Evolutionary conservation across 2,888 invertebrate genomes (phyloP).

Genomic region (Synergus itoensis): DNA sequence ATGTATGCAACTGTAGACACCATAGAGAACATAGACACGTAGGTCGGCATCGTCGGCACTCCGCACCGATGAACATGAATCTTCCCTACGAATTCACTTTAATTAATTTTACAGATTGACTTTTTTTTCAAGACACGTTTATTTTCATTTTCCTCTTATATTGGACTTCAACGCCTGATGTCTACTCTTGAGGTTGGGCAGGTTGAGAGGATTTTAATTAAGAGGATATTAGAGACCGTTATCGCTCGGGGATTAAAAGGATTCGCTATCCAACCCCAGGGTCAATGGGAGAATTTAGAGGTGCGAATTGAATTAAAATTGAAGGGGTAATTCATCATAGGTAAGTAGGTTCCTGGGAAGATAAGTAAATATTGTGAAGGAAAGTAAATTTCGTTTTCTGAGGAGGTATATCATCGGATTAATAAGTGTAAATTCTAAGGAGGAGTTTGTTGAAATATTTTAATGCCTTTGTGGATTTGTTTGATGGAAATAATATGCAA

Average conservation of each 20-base stretch:
- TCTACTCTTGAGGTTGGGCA: neutral
- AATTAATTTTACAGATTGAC: conserved; percentile 37
- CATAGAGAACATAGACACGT: neutral
- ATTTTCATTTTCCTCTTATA: conserved; percentile 22
- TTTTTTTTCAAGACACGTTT: conserved; percentile 35
- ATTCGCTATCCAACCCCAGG: conserved; percentile 20
- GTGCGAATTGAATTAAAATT: conserved; percentile 25
- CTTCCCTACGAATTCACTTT: conserved; percentile 30
- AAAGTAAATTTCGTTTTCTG: neutral
- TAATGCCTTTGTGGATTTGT: too few species aligned
- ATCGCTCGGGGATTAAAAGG: conserved; percentile 18
- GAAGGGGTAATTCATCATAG: neutral
- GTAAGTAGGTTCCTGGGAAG: neutral
- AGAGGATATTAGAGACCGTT: conserved; percentile 38
- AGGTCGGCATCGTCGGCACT: neutral
- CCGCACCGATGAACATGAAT: conserved; percentile 35
- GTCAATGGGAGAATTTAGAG: conserved; percentile 14
- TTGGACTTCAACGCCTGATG: conserved; percentile 26
- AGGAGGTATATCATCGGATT: neutral
- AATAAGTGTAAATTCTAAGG: neutral
- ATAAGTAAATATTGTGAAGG: conserved; percentile 10
- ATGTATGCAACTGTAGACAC: conserved; percentile 3
- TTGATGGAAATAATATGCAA: too few species aligned
- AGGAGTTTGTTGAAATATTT: neutral
- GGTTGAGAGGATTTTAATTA: conserved; percentile 39